Evolutionary conservation across 1,140 invertebrate species (phyloP).

Genomic region (Meloidogyne exigua): DNA sequence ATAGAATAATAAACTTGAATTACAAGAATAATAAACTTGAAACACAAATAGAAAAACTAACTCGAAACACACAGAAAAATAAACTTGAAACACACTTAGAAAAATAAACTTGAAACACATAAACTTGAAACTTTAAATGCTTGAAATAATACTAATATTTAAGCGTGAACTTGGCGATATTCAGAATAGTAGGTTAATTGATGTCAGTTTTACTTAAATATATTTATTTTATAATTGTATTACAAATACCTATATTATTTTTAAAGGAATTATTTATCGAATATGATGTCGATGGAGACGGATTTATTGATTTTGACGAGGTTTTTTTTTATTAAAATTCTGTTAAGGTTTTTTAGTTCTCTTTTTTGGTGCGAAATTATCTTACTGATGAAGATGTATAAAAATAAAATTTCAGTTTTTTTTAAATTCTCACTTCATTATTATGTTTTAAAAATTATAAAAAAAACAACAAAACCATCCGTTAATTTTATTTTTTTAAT

Average conservation of each 20-base stretch:
- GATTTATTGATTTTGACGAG: constrained; percentile 49
- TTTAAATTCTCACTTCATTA: neutral
- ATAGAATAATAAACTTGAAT: neutral
- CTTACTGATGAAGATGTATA: constrained; percentile 47
- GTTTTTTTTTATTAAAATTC: constrained; percentile 12
- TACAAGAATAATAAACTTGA: neutral
- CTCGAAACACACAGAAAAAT: neutral
- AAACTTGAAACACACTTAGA: neutral
- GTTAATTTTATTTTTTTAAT: no score
- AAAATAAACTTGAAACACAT: neutral
- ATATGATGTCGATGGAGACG: constrained; percentile 48
- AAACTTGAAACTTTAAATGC: neutral
- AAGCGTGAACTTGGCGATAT: constrained; percentile 58
- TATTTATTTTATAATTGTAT: constrained; percentile 35
- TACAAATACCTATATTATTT: constrained; percentile 1
- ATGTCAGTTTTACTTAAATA: constrained; percentile 16
- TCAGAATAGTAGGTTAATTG: constrained; percentile 52
- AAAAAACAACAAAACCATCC: constrained; percentile 67
- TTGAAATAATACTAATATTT: neutral
- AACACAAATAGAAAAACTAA: neutral
- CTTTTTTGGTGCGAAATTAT: constrained; percentile 46
- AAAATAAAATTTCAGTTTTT: neutral
- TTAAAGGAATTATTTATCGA: constrained; percentile 52
- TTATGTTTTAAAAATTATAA: constrained; percentile 3
- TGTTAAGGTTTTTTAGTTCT: constrained; percentile 28